Conservation (phyloP, 1,140 invertebrate genomes). For the Eumaeus atala region DNA sequence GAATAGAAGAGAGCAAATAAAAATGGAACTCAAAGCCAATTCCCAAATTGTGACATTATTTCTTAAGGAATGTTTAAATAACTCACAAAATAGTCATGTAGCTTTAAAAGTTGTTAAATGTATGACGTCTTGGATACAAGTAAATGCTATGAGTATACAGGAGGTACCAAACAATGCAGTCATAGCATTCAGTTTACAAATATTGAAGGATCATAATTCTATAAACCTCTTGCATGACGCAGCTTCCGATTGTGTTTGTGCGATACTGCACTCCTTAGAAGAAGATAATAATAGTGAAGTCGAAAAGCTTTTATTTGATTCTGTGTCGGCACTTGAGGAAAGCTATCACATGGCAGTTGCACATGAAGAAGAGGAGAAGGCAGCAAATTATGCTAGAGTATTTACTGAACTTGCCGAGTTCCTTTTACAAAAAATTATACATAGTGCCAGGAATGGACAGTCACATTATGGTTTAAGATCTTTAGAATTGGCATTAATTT, state of each 20-base stretch:
- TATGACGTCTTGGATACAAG: slow-evolving; percentile 87
- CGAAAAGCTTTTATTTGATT: slow-evolving; percentile 87
- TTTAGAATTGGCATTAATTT: slow-evolving; percentile 91
- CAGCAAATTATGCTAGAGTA: slow-evolving; percentile 93
- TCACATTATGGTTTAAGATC: slow-evolving; percentile 89
- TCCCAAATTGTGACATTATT: slow-evolving; percentile 82
- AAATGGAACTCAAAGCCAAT: slow-evolving; percentile 82
- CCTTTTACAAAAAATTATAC: slow-evolving; percentile 89
- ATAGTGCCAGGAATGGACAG: slow-evolving; percentile 68
- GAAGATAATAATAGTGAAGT: slow-evolving; percentile 81
- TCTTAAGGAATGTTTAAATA: slow-evolving; percentile 82
- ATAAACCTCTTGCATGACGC: slow-evolving; percentile 88
- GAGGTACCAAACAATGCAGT: slow-evolving; percentile 81
- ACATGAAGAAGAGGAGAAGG: slow-evolving; percentile 93
- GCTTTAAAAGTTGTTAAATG: slow-evolving; percentile 81
- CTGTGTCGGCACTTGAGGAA: slow-evolving; percentile 86
- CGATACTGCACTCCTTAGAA: slow-evolving; percentile 86
- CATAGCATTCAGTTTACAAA: slow-evolving; percentile 80
- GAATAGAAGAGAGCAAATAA: slow-evolving; percentile 90
- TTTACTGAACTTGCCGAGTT: slow-evolving; percentile 96
- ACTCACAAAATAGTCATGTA: slow-evolving; percentile 70
- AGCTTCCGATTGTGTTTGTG: slow-evolving; percentile 92
- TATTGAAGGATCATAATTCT: slow-evolving; percentile 79
- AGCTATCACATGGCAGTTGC: slow-evolving; percentile 94
- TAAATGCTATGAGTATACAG: slow-evolving; percentile 80